Base-by-base conservation (phyloP, 1,140 invertebrate genomes). In the Yoshiicerus persimilis region DNA sequence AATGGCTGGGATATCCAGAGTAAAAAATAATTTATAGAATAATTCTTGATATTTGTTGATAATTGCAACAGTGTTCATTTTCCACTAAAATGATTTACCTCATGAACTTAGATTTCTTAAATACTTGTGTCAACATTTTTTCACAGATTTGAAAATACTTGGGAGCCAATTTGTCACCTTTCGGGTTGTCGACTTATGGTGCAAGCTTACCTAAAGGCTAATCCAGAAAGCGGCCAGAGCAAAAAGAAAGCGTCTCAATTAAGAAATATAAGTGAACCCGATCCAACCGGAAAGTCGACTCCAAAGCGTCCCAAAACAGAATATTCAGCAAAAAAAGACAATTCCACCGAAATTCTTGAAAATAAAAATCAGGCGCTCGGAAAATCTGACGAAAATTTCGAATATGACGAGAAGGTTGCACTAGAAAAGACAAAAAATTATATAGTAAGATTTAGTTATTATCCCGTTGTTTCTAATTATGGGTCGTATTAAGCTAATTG, bases 1-100 rank as follows among this genome's bases (percentile, higher is more conserved):
- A 88, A 66, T 88, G 88, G 88, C 23, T 47, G 30, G 88, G 88
- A 56, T 88, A 84, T 84, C 16, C 32, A 34, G 30, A 34, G 87
- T 88, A 85, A 83, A 64, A 11, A 11, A 30, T 3, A 62, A 23
- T 30, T 6, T 86, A 30, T 23, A 84, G 6, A 23, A 39, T 39
- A 41, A 6, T 30, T 10, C n/a, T 84, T 23, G 1, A 23, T 38
- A 1, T 36, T 66, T 20, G 30, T 6, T 66, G 13, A 39, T 11
- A 39, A 39, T n/a, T n/a, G n/a, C n/a, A n/a, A n/a, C n/a, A n/a
- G n/a, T n/a, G n/a, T n/a, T n/a, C n/a, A n/a, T n/a, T n/a, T n/a
- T n/a, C n/a, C n/a, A n/a, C n/a, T n/a, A n/a, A n/a, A n/a, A n/a
- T n/a, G n/a, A n/a, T n/a, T n/a, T n/a, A n/a, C n/a, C n/a, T n/a